Evolutionary conservation across 2,113 vertebrate species (phyloP), one percentile per base, ranked within the genome.

Genomic region (Salvelinus sp.): DNA sequence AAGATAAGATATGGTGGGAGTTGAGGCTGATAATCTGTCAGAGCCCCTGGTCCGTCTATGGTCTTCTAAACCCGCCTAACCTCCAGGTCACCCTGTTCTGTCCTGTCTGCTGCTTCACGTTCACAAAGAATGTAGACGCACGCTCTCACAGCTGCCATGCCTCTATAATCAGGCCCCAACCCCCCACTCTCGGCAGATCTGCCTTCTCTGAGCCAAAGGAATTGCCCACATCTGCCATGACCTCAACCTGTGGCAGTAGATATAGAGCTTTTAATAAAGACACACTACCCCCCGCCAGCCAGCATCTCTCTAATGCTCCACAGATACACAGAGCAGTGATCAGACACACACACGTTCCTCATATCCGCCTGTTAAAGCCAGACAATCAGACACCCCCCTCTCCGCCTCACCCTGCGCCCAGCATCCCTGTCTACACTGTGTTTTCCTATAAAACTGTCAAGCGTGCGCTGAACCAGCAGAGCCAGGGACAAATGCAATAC

Each of bases 11-110:
- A 10, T 2, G 28, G 27, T 54, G 48, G 20, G 68, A 27, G 78
- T n/a, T 47, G 48, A 74, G 67, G 57, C 60, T 50, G 65, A 77
- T 70, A 23, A n/a, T 9, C 71, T 74, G 74, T 72, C 79, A 70
- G 25, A 70, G 71, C 62, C 22, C 27, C 48, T 23, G 23, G 16
- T 54, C 30, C 22, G 38, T 76, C 48, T 76, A 9, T 47, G 71
- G 16, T 80, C 65, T 70, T 54, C 50, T 44, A 64, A 72, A 73
- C 73, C 73, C 38, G 57, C 14, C 69, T 22, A 16, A 47, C 70
- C 82, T 47, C 60, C 18, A 22, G 57, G 63, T 62, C 33, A 73
- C 75, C 50, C 9, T 33, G 10, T 48, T 16, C 25, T 30, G 78
- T 44, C n/a, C 58, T 13, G 12, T 58, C 14, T 38, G 12, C 62